A percentile compares a stretch with the other conserved stretches of the same genome.
phyloP scores from a whole-genome alignment of 2,888 invertebrate species.

The Dorcus parallelipipedus region DNA sequence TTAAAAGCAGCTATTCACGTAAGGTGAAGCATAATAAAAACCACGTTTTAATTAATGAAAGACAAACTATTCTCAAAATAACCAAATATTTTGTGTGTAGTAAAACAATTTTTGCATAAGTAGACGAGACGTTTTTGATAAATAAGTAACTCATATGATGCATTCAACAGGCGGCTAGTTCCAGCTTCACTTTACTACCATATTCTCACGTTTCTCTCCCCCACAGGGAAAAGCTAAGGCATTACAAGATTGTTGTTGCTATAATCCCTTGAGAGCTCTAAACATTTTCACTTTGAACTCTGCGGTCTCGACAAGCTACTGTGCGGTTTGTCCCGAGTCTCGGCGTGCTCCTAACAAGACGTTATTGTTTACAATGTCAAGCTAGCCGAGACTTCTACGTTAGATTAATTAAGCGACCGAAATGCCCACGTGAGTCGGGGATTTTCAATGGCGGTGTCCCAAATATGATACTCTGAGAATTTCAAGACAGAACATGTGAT shows the following conservation, averaged over 20 bases:
- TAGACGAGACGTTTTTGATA: too few relatives aligned
- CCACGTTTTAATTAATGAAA: too few relatives aligned
- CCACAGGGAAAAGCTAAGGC: slow-evolving; percentile 35
- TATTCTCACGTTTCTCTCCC: slow-evolving; percentile 43
- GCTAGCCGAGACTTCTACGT: background rate
- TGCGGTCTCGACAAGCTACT: slow-evolving; percentile 35
- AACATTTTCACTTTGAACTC: slow-evolving; percentile 44
- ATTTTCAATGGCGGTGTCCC: slow-evolving; percentile 1
- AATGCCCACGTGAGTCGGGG: background rate
- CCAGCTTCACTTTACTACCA: slow-evolving; percentile 36
- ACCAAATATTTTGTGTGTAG: too few relatives aligned
- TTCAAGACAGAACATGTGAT: slow-evolving; percentile 43
- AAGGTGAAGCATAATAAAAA: too few relatives aligned
- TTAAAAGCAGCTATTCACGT: too few relatives aligned
- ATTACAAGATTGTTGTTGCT: slow-evolving; percentile 46
- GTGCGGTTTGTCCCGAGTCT: slow-evolving; percentile 36
- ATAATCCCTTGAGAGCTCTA: slow-evolving; percentile 44
- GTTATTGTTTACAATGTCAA: slow-evolving; percentile 3
- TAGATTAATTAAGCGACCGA: background rate
- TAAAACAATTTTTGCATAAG: too few relatives aligned
- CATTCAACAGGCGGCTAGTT: slow-evolving; percentile 44
- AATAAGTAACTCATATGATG: slow-evolving; percentile 21
- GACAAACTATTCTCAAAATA: too few relatives aligned
- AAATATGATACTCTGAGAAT: slow-evolving; percentile 39
- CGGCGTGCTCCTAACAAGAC: slow-evolving; percentile 19